Conservation (phyloP, 1,140 invertebrate species). For the Zaprionus ghesquierei region DNA sequence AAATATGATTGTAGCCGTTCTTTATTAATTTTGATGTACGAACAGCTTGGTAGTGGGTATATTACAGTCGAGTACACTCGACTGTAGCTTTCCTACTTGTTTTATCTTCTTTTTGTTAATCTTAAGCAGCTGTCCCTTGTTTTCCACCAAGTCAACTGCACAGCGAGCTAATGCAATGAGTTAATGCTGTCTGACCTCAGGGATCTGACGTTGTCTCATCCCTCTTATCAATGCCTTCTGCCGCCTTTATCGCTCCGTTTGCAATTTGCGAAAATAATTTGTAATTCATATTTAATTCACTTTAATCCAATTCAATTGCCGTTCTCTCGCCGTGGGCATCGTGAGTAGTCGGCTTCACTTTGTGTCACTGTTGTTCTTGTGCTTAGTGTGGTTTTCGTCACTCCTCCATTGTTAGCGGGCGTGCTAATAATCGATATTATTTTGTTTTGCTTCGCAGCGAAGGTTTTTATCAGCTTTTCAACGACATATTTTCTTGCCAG, state of each 20-base stretch:
- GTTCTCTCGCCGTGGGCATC: background rate
- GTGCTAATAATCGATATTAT: constrained; percentile 80
- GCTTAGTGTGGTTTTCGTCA: constrained; percentile 32
- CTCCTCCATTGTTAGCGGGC: constrained; percentile 26
- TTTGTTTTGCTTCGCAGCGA: constrained; percentile 69
- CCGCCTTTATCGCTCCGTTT: background rate
- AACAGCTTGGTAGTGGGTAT: too few species aligned
- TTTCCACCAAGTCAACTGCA: constrained; percentile 8
- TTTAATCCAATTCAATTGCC: constrained; percentile 63
- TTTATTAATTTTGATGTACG: too few species aligned
- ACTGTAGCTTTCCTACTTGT: background rate
- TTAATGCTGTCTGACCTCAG: constrained; percentile 49
- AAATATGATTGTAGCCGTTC: too few species aligned
- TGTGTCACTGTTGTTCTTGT: constrained; percentile 14
- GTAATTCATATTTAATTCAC: constrained; percentile 80
- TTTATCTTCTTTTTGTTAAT: constrained; percentile 18
- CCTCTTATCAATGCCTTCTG: constrained; percentile 12
- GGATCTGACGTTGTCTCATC: background rate
- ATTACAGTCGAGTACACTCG: too few species aligned
- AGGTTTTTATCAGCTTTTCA: constrained; percentile 64
- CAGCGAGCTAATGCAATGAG: constrained; percentile 51
- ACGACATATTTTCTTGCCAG: background rate
- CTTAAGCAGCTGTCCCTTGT: background rate
- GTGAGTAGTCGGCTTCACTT: background rate
- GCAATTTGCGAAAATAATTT: constrained; percentile 78